Percentiles rank a stretch among this genome's conserved stretches.
Evolutionary conservation across 2,113 vertebrate species (phyloP).

Genomic region (Microtus pennsylvanicus): DNA sequence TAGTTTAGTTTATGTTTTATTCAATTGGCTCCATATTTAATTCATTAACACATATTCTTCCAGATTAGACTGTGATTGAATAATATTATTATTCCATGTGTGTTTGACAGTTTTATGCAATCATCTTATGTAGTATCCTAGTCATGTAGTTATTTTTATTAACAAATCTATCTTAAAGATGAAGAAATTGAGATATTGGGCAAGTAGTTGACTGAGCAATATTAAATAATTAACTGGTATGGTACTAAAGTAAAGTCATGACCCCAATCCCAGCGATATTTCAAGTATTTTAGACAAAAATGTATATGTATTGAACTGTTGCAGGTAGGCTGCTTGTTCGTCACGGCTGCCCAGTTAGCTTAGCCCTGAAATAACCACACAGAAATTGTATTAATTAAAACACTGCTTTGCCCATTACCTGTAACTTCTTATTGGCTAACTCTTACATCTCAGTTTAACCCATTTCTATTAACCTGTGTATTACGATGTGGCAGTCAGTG

Average conservation of each 20-base stretch:
- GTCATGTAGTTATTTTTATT: neutral
- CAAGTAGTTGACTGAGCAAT: neutral
- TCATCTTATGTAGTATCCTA: neutral
- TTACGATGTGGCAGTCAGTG: too few relatives aligned
- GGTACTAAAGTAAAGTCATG: neutral
- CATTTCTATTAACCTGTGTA: too few relatives aligned
- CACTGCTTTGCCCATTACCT: too few relatives aligned
- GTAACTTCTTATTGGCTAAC: too few relatives aligned
- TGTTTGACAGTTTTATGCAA: neutral
- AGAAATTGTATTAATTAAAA: too few relatives aligned
- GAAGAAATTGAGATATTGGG: neutral
- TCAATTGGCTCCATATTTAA: neutral
- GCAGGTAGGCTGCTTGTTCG: too few relatives aligned
- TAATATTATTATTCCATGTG: slow-evolving; percentile 9
- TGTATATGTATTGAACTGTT: neutral
- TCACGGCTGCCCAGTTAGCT: fast-evolving
- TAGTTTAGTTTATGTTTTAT: neutral
- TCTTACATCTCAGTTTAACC: too few relatives aligned
- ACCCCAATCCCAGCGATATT: neutral
- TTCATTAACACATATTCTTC: slow-evolving; percentile 18
- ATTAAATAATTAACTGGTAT: neutral
- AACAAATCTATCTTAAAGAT: slow-evolving; percentile 13
- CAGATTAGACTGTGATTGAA: neutral
- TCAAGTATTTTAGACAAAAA: neutral
- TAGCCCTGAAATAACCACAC: too few relatives aligned